Percentiles rank a stretch among this genome's conserved stretches.
These are phyloP conservation scores for Bombus huntii DNA, from an alignment of 1,140 invertebrate genomes.

Conservation along the genomic window DNA sequence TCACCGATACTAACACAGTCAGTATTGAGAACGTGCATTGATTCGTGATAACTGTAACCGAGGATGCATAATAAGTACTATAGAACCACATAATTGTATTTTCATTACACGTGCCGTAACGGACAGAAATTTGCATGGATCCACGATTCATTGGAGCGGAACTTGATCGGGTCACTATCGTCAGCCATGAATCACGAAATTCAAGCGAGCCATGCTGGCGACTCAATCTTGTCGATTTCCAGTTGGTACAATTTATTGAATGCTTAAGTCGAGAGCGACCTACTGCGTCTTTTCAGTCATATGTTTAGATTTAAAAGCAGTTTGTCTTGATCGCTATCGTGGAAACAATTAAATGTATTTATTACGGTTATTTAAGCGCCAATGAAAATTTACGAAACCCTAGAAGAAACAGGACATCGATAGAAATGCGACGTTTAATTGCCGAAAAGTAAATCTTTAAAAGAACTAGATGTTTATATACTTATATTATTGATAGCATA, in stretches of 20 bases:
- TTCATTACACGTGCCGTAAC: not conserved
- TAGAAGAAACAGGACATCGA: not conserved
- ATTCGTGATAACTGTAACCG: not conserved
- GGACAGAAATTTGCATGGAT: not conserved
- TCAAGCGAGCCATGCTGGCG: not conserved
- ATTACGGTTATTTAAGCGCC: not conserved
- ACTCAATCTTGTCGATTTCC: not conserved
- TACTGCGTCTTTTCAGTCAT: not conserved
- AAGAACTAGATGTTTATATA: not conserved
- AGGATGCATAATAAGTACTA: not conserved
- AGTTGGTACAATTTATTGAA: not conserved
- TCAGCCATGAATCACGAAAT: not conserved
- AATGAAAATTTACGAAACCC: not conserved
- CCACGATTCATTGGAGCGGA: not conserved
- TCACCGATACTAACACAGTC: not conserved
- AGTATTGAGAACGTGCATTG: not conserved
- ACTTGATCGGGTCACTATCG: not conserved
- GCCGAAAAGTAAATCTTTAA: not conserved
- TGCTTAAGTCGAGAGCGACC: not conserved
- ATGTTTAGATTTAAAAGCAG: not conserved
- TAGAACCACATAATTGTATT: constrained; percentile 22
- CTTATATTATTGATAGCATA: too few species aligned
- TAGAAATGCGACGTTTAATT: not conserved
- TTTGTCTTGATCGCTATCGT: not conserved
- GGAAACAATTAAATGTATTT: not conserved